Base-by-base conservation (phyloP, 2,113 vertebrate species). In the Lagopus muta region DNA sequence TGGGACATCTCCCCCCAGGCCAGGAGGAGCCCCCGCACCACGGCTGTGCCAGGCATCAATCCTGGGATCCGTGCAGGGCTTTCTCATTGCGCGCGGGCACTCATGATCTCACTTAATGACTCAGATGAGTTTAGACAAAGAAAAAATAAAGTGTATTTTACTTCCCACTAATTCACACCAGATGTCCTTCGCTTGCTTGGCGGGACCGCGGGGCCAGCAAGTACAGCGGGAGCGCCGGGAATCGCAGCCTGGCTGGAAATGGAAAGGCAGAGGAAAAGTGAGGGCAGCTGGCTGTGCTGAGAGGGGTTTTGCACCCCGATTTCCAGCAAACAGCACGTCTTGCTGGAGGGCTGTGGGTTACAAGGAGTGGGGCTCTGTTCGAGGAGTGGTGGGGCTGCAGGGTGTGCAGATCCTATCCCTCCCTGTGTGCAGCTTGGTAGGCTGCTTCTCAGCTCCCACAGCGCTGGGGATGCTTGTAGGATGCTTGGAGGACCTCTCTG, bases 41-140 rank as follows among this genome's bases (percentile, higher is more conserved):
- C 54, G 50, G 45, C 85, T 83, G 65, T 1, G 10, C 93, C 40
- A 2, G 4, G 16, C 60, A 54, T 57, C 45, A 58, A 89, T 94
- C 65, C 57, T 20, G 62, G 61, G 73, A 83, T 81, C 38, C 73
- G 64, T 79, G 70, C 14, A 2, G 82, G 71, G 50, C 21, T 93
- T 82, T 86, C 82, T 60, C 17, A 13, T 72, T 75, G 73, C 91
- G 64, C 69, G 50, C 1, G 79, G 93, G 95, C 90, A 96, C 72
- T 81, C 91, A 79, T 94, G 95, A 96, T 88, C 89, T 97, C 96
- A 96, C 81, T 92, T 92, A 96, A 94, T 97, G 96, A 97, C 90
- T 97, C 94, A 96, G 96, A 94, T 95, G 69, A 2, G 0, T 79
- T 94, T 76, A 95, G 90, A 82, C 90, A 96, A 96, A 95, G 91